Conservation (phyloP, 2,113 vertebrate genomes). For the Callipepla squamata region DNA sequence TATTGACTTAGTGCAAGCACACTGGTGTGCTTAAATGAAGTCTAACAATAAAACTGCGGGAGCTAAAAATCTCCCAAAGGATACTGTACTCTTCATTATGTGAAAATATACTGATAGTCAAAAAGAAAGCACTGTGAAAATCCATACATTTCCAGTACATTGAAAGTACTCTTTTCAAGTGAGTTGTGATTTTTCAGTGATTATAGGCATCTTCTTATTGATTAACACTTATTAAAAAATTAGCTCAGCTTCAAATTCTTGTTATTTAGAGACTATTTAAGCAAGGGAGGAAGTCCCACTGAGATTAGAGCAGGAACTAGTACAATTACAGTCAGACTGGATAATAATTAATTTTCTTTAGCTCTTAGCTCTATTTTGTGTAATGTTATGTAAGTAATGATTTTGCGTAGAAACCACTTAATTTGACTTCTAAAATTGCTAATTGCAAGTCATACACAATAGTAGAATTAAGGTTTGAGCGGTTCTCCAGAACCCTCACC, state of each 20-base stretch:
- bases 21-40: neutral
- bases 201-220: neutral
- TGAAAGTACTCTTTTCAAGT: neutral
- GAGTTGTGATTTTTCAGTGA: neutral
- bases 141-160: neutral
- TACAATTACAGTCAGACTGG: neutral
- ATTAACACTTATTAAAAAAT: neutral
- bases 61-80: neutral
- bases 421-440: neutral
- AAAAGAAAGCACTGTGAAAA: neutral
- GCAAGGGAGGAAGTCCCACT: neutral
- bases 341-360: neutral
- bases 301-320: neutral
- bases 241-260: neutral
- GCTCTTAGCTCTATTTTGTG: neutral
- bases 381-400: neutral
- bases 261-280: neutral
- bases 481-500: too few relatives aligned
- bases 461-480: neutral
- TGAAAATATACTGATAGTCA: neutral
- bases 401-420: neutral
- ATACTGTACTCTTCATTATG: neutral
- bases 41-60: neutral
- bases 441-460: neutral
- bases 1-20: neutral